These are phyloP conservation scores for Halcyon leucocephala DNA, from an alignment of 2,797 vertebrate genomes.

Conservation along the genomic window DNA sequence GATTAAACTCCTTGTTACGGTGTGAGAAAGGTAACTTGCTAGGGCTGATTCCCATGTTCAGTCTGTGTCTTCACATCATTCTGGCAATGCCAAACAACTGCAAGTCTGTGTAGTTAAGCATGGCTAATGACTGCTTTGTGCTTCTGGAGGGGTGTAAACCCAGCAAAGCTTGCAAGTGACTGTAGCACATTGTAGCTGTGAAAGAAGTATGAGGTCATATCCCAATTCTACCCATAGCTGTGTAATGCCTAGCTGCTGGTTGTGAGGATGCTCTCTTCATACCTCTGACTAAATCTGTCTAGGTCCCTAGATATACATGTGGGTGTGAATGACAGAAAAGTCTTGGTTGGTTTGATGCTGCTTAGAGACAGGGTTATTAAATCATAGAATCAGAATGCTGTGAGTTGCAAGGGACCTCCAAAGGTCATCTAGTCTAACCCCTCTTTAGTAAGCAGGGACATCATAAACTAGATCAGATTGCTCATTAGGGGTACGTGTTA, in stretches of 20 bases:
- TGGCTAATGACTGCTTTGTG: neutral
- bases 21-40: neutral
- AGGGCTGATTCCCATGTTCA: neutral
- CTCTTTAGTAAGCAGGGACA: too few species aligned
- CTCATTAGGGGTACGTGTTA: neutral
- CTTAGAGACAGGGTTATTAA: neutral
- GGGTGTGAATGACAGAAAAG: neutral
- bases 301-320: too few species aligned
- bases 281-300: neutral
- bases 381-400: too few species aligned
- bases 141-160: neutral
- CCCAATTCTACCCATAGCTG: fast-evolving
- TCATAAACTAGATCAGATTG: too few species aligned
- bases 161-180: neutral
- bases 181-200: neutral
- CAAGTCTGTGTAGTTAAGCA: neutral
- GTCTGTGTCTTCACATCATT: neutral
- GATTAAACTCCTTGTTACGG: neutral
- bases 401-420: too few species aligned
- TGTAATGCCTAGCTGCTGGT: neutral
- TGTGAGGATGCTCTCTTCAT: neutral
- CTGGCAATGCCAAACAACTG: neutral
- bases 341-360: neutral
- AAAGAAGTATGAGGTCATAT: neutral
- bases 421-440: too few species aligned